Evolutionary conservation across 35 echinoderm and acorn worm species (phyloP), one percentile per base, ranked within the genome.

Genomic region (Anneissia japonica): DNA sequence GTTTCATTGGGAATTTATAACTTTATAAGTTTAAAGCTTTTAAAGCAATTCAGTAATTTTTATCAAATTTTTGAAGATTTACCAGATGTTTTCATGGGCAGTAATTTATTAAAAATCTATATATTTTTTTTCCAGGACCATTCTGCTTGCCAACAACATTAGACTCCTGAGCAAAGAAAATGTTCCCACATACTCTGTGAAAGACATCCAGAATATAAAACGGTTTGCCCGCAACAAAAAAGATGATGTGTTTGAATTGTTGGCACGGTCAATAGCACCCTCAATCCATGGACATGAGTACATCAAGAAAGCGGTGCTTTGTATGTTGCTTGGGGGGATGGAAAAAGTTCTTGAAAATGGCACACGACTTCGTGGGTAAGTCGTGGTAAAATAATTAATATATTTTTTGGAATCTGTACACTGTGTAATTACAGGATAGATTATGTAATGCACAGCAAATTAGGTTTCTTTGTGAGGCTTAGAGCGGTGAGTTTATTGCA

Each of bases 271-370:
- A 55, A 77, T 99, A 83, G 96, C 96, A 51, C 96, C 96, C 75
- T 94, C 96, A 55, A 99, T 99, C 40, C 96, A 99, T 84, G 96
- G 96, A 11, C 96, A 99, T 73, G 96, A 99, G 81, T 99, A 92
- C 83, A 99, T 99, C 43, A 99, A 99, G 86, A 93, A 94, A 64
- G 96, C 96, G 0, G 92, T 93, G 17, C 89, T 99, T 12, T 99
- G 96, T 75, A 99, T 99, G 96, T 78, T 99, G 77, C 79, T 99
- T 4, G 96, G 96, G 23, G 96, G 96, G 13, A 84, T 84, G 78
- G 96, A 99, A 36, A 99, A 99, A 76, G 84, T 94, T 5, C 51
- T 99, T 46, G 96, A 89, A 38, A 99, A 99, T 73, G 96, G 96
- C 72, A 99, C 96, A 17, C 91, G 96, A 78, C 89, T 99, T 30